A percentile compares a stretch with the other conserved stretches of the same genome.
Conservation (phyloP, 2,888 invertebrate genomes). For the Tetranychus piercei region DNA sequence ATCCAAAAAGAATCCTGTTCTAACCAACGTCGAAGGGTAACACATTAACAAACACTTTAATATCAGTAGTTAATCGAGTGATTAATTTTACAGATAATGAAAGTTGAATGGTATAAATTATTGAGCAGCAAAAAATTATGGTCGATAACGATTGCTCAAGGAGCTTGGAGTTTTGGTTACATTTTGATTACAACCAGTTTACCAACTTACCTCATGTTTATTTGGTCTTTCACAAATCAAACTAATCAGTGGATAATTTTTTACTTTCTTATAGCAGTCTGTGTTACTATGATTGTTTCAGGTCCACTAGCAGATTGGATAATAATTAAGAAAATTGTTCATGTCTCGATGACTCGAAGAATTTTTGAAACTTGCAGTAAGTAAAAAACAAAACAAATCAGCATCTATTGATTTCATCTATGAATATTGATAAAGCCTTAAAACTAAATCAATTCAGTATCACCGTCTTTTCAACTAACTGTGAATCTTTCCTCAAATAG, state of each 20-base stretch:
- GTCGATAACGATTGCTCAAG: neutral
- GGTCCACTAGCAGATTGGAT: neutral
- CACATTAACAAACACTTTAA: neutral
- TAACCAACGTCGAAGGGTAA: neutral
- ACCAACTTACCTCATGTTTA: neutral
- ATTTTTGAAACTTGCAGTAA: conserved; percentile 21
- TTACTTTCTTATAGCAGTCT: neutral
- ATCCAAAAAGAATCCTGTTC: neutral
- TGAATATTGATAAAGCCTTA: neutral
- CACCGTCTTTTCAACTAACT: too few species aligned
- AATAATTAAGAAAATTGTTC: conserved; percentile 3
- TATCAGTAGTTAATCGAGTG: neutral
- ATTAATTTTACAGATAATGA: neutral
- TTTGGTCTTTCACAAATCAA: neutral
- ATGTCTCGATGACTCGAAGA: conserved; percentile 19
- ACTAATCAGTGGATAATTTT: neutral
- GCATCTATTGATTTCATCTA: neutral
- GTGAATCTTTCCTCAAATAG: neutral
- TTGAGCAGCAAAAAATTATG: neutral
- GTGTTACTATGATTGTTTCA: neutral
- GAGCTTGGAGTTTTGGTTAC: neutral
- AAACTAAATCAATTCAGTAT: too few species aligned
- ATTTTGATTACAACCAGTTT: neutral
- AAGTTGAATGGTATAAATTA: neutral
- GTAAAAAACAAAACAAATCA: neutral